phyloP scores from a whole-genome alignment of 2,888 invertebrate species.

The Epinotia nisella region DNA sequence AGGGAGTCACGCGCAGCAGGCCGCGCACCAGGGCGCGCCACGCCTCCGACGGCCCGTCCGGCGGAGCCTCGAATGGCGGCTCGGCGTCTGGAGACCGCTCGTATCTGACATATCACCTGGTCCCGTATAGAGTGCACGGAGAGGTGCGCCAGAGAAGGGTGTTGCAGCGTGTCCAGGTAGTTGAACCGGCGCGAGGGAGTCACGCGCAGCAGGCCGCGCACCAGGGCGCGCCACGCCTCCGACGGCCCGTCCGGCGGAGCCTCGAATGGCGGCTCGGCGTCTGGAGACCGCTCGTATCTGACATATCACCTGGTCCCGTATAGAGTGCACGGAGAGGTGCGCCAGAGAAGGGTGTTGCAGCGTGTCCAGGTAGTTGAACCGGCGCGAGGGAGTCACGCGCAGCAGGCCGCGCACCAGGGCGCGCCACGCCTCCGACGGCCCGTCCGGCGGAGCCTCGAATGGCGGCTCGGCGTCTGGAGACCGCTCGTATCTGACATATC shows the following conservation, averaged over 20 bases:
- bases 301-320: conserved; percentile 80
- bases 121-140: conserved; percentile 85
- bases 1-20: no score
- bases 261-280: no score
- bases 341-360: conserved; percentile 84
- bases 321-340: conserved; percentile 82
- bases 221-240: conserved; percentile 67
- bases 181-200: conserved; percentile 63
- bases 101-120: conserved; percentile 72
- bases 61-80: no score
- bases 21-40: no score
- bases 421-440: conserved; percentile 67
- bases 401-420: conserved; percentile 69
- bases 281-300: no score
- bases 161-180: conserved; percentile 80
- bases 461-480: conserved; percentile 62
- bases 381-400: conserved; percentile 60
- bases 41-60: no score
- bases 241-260: conserved; percentile 58
- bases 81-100: no score
- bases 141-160: conserved; percentile 83
- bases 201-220: conserved; percentile 69
- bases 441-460: conserved; percentile 59
- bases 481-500: no score
- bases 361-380: conserved; percentile 77